These are phyloP conservation scores for Harpagoxenus sublaevis DNA, from an alignment of 2,888 invertebrate species.

Conservation along the genomic window DNA sequence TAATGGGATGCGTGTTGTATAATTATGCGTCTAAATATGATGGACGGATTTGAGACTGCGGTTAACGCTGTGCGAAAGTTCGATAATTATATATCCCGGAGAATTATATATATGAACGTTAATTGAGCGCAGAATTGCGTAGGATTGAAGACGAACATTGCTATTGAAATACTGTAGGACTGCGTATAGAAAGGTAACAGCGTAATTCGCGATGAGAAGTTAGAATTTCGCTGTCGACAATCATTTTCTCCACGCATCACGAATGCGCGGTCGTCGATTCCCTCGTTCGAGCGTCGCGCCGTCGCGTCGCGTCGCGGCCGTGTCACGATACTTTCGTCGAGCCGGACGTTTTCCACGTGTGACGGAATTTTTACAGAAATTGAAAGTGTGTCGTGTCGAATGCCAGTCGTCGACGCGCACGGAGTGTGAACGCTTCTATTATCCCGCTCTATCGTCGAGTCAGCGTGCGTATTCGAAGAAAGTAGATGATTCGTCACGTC, in stretches of 20 bases:
- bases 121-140: not conserved
- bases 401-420: conserved; percentile 36
- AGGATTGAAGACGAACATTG: not conserved
- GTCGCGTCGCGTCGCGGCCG: not conserved
- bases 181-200: not conserved
- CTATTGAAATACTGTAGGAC: not conserved
- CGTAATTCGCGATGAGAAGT: not conserved
- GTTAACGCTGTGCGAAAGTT: conserved; percentile 30
- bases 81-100: conserved; percentile 14
- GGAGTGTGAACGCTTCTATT: conserved; percentile 11
- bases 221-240: not conserved
- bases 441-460: conserved; percentile 8
- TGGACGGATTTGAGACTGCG: not conserved
- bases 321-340: not conserved
- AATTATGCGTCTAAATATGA: conserved; percentile 35
- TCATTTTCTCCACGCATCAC: conserved; percentile 14
- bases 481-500: conserved; percentile 57
- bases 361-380: conserved; percentile 49
- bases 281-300: too few species aligned
- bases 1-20: conserved; percentile 18
- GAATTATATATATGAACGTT: not conserved
- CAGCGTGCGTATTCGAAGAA: conserved; percentile 44
- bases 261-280: not conserved
- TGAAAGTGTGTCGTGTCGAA: conserved; percentile 54
- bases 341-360: conserved; percentile 24